Conservation (phyloP, 2,113 vertebrate species). For the Vimba vimba region DNA sequence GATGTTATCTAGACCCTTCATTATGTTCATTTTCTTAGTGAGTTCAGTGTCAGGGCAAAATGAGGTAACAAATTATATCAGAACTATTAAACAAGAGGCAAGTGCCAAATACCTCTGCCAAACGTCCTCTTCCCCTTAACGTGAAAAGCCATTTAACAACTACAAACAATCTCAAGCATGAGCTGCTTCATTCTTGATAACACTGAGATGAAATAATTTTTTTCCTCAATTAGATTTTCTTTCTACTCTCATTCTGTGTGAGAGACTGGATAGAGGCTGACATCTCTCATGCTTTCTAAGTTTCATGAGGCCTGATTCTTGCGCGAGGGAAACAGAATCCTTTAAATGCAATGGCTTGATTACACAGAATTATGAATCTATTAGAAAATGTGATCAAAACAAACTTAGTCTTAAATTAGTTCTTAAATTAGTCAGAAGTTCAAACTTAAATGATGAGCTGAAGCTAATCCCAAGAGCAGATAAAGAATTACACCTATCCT, state of each 20-base stretch:
- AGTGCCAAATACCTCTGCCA: constrained; percentile 14
- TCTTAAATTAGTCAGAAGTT: not conserved
- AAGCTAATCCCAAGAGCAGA: not conserved
- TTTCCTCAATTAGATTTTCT: constrained; percentile 9
- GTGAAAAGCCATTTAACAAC: constrained; percentile 34
- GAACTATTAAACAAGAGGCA: constrained; percentile 2
- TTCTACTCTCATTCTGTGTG: not conserved
- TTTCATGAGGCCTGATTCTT: constrained; percentile 13
- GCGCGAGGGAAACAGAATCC: not conserved
- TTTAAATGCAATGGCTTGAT: constrained; percentile 5
- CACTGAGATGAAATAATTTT: constrained; percentile 9
- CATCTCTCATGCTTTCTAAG: constrained; percentile 17
- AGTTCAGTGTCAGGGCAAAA: not conserved
- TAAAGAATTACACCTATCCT: not conserved
- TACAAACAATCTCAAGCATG: constrained; percentile 33
- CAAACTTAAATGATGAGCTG: not conserved
- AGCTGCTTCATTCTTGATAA: constrained; percentile 34
- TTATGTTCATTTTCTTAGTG: not conserved
- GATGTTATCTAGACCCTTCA: not conserved
- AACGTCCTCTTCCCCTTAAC: constrained; percentile 1
- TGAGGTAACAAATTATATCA: constrained; percentile 11
- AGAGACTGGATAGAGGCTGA: not conserved
- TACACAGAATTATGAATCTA: constrained; percentile 29
- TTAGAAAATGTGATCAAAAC: constrained; percentile 29
- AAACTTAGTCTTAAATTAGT: not conserved